Base-by-base conservation (phyloP, 2,113 vertebrate genomes). In the Pelecanoides urinatrix region DNA sequence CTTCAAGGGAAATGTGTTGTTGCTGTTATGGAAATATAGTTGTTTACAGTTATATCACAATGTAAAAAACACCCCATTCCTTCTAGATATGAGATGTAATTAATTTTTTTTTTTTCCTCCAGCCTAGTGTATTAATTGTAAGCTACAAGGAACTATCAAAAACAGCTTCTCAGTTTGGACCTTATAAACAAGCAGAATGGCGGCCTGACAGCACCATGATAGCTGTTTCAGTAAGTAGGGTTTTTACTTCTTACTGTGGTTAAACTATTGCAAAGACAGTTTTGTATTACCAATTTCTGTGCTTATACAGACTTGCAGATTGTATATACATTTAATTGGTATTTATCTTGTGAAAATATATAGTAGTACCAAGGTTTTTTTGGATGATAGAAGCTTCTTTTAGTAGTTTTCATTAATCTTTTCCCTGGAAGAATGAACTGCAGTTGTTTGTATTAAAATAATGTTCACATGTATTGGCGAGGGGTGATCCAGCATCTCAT, bases 111-210 rank as follows among this genome's bases (percentile, higher is more conserved):
- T 97, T 88, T 53, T n/a, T n/a, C 72, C 40, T 90, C n/a, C 97
- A 99, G 99, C 99, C 99, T 96, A 99, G 99, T 95, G 99, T 99
- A 88, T 98, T 99, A 98, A 99, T 99, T 2, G 98, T 99, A 97
- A 99, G 99, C 97, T 99, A 99, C 94, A 99, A 99, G 74, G 99
- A 99, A 96, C 98, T 99, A 45, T 96, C 97, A 78, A 99, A 99
- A 96, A 99, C 99, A 70, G 98, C 98, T 36, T 96, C 98, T 91
- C 99, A 99, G 96, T 99, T 99, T 97, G 99, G 99, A 96, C 92
- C 97, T 86, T 99, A 99, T 72, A 98, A 98, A 93, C 99, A 98
- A 96, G 98, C 98, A 78, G 99, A 99, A 98, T 99, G 99, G 99
- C 99, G 98, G 80, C 98, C 99, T 67, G 99, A 99, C 87, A 99